Percentiles rank a stretch among this genome's conserved stretches.
phyloP scores from a whole-genome alignment of 2,797 vertebrate species.

The Brachyrhaphis roseni region DNA sequence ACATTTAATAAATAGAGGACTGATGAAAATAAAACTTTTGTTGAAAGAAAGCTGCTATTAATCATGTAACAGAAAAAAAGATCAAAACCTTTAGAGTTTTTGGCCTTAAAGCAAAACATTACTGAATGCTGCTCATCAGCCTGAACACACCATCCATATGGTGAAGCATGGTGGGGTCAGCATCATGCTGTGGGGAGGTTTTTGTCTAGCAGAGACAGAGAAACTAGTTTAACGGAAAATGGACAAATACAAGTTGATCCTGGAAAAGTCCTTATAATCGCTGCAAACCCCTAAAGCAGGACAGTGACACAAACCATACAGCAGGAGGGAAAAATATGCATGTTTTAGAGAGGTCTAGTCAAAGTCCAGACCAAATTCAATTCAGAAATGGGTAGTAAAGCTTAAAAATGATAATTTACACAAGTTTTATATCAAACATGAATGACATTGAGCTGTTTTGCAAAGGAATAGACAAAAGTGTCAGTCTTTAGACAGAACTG shows the following conservation, averaged over 20 bases:
- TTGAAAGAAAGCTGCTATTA: background rate
- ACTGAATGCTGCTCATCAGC: background rate
- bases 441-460: background rate
- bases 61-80: background rate
- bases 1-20: background rate
- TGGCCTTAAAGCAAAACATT: background rate
- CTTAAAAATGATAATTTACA: background rate
- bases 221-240: background rate
- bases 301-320: background rate
- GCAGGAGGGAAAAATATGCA: background rate
- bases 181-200: background rate
- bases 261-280: background rate
- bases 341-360: background rate
- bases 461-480: background rate
- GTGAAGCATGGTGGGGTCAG: background rate
- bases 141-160: background rate
- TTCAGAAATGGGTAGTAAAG: background rate
- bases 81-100: background rate
- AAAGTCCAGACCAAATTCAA: background rate
- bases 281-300: background rate
- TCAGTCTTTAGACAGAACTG: background rate
- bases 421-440: background rate
- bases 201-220: background rate
- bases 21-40: background rate
- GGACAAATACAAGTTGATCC: background rate